These are phyloP conservation scores for Dolichomitus sp. DNA, from an alignment of 2,888 invertebrate genomes.

Conservation along the genomic window DNA sequence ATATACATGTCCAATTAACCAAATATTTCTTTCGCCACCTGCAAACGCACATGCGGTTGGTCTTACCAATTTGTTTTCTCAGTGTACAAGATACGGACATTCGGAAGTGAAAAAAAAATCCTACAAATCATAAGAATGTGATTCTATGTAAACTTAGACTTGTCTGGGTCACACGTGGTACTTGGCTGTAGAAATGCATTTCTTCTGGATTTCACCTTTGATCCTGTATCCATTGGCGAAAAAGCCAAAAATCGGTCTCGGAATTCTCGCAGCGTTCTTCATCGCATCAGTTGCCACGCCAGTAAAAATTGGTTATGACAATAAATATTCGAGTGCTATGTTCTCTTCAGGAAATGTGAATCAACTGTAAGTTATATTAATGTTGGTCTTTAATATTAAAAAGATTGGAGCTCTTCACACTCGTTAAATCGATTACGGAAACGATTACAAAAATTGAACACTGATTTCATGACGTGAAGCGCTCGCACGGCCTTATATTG, in stretches of 20 bases:
- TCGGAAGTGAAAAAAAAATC: neutral
- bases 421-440: too few relatives aligned
- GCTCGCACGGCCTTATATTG: too few relatives aligned
- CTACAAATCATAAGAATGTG: slow-evolving; percentile 1
- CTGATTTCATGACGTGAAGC: too few relatives aligned
- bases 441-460: too few relatives aligned
- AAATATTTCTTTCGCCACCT: too few relatives aligned
- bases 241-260: slow-evolving; percentile 82
- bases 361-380: neutral
- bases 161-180: slow-evolving; percentile 89
- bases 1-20: too few relatives aligned
- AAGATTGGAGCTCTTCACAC: too few relatives aligned
- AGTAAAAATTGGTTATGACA: slow-evolving; percentile 81
- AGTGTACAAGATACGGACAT: too few relatives aligned
- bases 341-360: slow-evolving; percentile 27
- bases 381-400: neutral
- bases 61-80: too few relatives aligned
- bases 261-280: slow-evolving; percentile 75
- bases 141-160: slow-evolving; percentile 64
- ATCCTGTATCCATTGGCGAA: slow-evolving; percentile 87
- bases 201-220: slow-evolving; percentile 88
- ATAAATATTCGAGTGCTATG: slow-evolving; percentile 79
- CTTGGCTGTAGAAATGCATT: slow-evolving; percentile 88
- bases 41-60: too few relatives aligned
- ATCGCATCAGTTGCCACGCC: slow-evolving; percentile 79